Percentiles rank a stretch among this genome's conserved stretches.
phyloP scores from a whole-genome alignment of 2,888 invertebrate genomes.

The Drosophila fungiperda region DNA sequence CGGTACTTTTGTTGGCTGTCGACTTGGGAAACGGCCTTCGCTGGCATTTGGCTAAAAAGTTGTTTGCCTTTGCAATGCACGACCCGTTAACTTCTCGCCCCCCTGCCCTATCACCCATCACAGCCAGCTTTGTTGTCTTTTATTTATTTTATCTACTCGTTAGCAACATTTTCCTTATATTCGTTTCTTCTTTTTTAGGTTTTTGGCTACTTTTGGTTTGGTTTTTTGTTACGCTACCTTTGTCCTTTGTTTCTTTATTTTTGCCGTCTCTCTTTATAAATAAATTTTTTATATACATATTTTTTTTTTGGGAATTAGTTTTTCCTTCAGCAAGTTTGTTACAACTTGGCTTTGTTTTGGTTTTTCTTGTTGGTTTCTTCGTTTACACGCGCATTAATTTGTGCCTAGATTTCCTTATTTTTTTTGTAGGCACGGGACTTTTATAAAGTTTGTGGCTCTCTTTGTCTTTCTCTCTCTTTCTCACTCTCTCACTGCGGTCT shows the following conservation, averaged over 20 bases:
- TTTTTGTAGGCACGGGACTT: conserved; percentile 39
- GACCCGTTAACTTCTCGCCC: conserved; percentile 9
- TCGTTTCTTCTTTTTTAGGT: conserved; percentile 16
- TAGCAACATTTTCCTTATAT: conserved; percentile 57
- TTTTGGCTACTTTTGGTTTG: conserved; percentile 31
- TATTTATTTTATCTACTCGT: conserved; percentile 67
- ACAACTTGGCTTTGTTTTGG: conserved; percentile 45
- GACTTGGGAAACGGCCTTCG: conserved; percentile 65
- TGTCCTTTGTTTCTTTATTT: conserved; percentile 36
- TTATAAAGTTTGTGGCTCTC: conserved; percentile 47
- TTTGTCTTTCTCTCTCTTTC: conserved; percentile 7
- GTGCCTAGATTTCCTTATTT: conserved; percentile 42
- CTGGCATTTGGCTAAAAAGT: conserved; percentile 73
- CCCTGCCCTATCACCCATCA: conserved; percentile 5
- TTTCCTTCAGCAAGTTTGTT: conserved; percentile 49
- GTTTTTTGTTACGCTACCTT: conserved; percentile 30
- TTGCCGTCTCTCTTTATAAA: not conserved
- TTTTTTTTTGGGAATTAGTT: conserved; percentile 41
- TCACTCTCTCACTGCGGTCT: conserved; percentile 32
- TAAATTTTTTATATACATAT: not conserved
- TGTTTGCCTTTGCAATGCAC: conserved; percentile 61
- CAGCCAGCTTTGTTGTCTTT: conserved; percentile 43
- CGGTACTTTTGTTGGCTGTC: conserved; percentile 62
- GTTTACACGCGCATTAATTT: conserved; percentile 70
- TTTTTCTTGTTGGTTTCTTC: conserved; percentile 28